phyloP scores from a whole-genome alignment of 2,888 invertebrate genomes.

The Oligia strigilis region DNA sequence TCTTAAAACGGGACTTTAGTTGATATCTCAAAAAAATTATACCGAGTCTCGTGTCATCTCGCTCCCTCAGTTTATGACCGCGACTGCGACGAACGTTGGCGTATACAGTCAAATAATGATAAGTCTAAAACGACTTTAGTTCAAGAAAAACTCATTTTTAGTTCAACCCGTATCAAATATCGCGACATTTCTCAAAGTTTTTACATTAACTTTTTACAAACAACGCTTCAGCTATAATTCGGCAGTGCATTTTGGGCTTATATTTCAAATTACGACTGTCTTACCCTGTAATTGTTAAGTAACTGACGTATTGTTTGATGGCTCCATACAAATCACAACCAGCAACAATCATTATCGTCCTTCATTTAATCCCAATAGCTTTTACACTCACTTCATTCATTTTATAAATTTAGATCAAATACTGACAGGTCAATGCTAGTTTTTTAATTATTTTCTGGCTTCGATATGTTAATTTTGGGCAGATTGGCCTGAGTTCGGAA shows the following conservation, averaged over 20 bases:
- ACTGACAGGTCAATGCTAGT: slow-evolving; percentile 35
- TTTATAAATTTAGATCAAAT: slow-evolving; percentile 10
- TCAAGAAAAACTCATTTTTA: neutral
- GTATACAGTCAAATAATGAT: neutral
- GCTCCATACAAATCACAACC: slow-evolving; percentile 56
- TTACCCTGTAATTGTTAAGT: slow-evolving; percentile 67
- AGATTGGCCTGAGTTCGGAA: slow-evolving; percentile 16
- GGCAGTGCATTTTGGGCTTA: slow-evolving; percentile 43
- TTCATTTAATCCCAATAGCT: slow-evolving; percentile 21
- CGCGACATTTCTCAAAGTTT: slow-evolving; percentile 14
- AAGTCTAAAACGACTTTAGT: slow-evolving; percentile 56
- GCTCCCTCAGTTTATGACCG: neutral
- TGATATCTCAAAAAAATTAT: neutral
- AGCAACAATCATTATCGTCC: slow-evolving; percentile 40
- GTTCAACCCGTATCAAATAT: slow-evolving; percentile 31
- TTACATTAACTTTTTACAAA: slow-evolving; percentile 35
- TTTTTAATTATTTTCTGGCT: slow-evolving; percentile 20
- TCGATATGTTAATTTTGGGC: slow-evolving; percentile 8
- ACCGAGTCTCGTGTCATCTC: neutral
- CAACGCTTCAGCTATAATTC: slow-evolving; percentile 39
- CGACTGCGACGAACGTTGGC: neutral
- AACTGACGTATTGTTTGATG: slow-evolving; percentile 40
- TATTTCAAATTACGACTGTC: slow-evolving; percentile 40
- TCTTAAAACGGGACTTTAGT: no score
- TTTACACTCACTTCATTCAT: slow-evolving; percentile 34